These are phyloP conservation scores for Gila robusta DNA, from an alignment of 2,797 vertebrate genomes.

Conservation along the genomic window DNA sequence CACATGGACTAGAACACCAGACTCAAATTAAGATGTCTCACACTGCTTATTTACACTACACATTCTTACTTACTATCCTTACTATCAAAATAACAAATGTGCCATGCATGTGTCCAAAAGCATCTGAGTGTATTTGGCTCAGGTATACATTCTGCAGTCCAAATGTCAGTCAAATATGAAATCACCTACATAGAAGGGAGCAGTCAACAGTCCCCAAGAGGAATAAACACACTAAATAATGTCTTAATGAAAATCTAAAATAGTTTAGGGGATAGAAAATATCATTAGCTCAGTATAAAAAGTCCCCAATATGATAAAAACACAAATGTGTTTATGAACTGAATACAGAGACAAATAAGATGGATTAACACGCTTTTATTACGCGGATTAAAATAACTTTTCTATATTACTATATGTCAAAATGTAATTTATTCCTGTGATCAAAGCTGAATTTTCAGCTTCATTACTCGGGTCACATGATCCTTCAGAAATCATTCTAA, in stretches of 20 bases:
- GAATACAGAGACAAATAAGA: not conserved
- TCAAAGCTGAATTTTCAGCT: no score
- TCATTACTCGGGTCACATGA: not conserved
- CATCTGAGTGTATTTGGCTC: not conserved
- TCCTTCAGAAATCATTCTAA: no score
- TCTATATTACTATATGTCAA: no score
- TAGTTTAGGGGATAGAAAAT: not conserved
- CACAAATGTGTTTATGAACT: not conserved
- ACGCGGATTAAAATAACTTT: no score
- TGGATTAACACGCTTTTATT: not conserved
- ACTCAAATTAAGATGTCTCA: not conserved
- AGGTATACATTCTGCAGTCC: not conserved
- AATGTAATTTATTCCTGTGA: no score
- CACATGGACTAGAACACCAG: not conserved
- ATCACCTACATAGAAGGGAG: not conserved
- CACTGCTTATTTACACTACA: not conserved
- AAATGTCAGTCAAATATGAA: not conserved
- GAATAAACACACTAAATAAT: not conserved
- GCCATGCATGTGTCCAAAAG: not conserved
- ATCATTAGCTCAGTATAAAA: not conserved
- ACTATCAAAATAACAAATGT: not conserved
- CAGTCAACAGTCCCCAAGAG: not conserved
- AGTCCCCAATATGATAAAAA: not conserved
- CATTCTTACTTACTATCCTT: not conserved
- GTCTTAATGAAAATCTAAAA: not conserved